phyloP scores from a whole-genome alignment of 2,113 vertebrate genomes.

The Oreotragus oreotragus region DNA sequence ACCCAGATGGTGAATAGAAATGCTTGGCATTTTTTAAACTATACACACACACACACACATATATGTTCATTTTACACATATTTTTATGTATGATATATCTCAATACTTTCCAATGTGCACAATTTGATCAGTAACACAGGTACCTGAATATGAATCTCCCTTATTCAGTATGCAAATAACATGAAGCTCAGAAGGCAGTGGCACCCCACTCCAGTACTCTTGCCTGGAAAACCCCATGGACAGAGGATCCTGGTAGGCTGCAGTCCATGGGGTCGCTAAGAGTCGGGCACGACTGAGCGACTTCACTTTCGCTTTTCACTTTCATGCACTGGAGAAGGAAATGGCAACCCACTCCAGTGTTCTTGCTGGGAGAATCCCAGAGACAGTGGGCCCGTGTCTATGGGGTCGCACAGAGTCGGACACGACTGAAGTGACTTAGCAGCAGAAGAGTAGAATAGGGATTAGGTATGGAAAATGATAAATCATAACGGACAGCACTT shows the following conservation, averaged over 20 bases:
- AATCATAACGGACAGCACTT: background rate
- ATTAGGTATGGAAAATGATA: background rate
- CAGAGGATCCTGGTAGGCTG: too few species aligned
- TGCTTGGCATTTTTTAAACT: background rate
- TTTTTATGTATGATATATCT: background rate
- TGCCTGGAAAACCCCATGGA: too few species aligned
- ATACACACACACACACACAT: background rate
- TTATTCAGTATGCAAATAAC: conserved; percentile 9
- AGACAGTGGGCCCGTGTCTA: too few species aligned
- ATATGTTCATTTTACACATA: background rate
- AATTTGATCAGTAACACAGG: background rate
- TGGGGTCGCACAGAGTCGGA: too few species aligned
- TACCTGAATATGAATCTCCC: background rate
- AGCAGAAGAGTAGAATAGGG: background rate
- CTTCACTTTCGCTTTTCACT: too few species aligned
- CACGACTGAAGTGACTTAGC: too few species aligned
- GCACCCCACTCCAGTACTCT: too few species aligned
- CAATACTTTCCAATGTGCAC: background rate
- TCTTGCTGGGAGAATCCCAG: too few species aligned
- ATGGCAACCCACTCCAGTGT: too few species aligned
- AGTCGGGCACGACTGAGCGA: too few species aligned
- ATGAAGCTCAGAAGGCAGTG: background rate
- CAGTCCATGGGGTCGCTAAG: too few species aligned
- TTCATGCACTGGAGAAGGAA: too few species aligned
- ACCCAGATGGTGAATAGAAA: background rate